These are phyloP conservation scores for Drosophila ochracea DNA, from an alignment of 2,888 invertebrate genomes.

Conservation along the genomic window DNA sequence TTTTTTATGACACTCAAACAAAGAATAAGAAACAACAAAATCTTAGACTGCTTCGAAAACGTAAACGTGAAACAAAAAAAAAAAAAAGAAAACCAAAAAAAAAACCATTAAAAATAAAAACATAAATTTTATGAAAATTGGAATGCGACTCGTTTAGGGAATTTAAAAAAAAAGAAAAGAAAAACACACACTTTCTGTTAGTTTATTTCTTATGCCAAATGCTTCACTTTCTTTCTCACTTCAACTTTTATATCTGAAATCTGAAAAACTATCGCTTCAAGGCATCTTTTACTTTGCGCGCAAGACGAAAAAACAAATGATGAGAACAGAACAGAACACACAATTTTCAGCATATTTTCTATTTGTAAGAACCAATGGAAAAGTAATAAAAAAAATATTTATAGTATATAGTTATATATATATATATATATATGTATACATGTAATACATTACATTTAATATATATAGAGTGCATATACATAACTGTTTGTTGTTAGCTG, in stretches of 20 bases:
- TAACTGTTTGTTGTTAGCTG: constrained; percentile 80
- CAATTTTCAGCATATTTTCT: constrained; percentile 55
- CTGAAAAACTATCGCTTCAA: constrained; percentile 14
- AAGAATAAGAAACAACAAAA: constrained; percentile 72
- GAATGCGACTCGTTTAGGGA: constrained; percentile 84
- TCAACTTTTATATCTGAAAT: not conserved
- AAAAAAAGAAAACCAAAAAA: constrained; percentile 42
- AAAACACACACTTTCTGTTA: constrained; percentile 32
- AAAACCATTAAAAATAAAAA: constrained; percentile 30
- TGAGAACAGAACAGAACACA: constrained; percentile 30
- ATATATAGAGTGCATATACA: constrained; percentile 51
- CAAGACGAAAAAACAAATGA: constrained; percentile 47
- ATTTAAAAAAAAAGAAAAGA: constrained; percentile 60
- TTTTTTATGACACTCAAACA: constrained; percentile 66
- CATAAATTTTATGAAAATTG: constrained; percentile 50
- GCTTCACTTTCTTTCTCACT: constrained; percentile 23
- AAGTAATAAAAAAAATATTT: constrained; percentile 21
- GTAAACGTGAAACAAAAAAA: constrained; percentile 66
- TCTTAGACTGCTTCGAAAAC: constrained; percentile 83
- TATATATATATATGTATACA: constrained; percentile 47
- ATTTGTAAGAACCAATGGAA: constrained; percentile 40
- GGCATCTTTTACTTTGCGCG: constrained; percentile 50
- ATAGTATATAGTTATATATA: constrained; percentile 31
- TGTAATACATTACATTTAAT: constrained; percentile 41
- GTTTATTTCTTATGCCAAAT: constrained; percentile 17